phyloP scores from a whole-genome alignment of 2,888 invertebrate genomes.

The Caenorhabditis sp. region DNA sequence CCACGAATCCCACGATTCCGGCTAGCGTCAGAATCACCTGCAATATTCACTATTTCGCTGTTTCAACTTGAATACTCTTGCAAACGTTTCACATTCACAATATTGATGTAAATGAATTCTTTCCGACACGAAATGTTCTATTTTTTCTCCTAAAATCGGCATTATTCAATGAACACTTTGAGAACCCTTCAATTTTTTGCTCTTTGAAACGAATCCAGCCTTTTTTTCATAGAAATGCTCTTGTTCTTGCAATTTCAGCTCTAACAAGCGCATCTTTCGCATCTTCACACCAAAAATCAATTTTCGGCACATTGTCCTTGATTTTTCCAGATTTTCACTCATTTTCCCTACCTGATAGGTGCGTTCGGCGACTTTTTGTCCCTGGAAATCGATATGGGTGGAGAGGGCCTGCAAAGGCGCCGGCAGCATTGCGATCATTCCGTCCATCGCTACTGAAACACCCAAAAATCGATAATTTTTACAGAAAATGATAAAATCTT shows the following conservation, averaged over 20 bases:
- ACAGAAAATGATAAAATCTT: neutral
- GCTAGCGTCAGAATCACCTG: slow-evolving; percentile 73
- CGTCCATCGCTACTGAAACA: slow-evolving; percentile 67
- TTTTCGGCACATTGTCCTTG: too few relatives aligned
- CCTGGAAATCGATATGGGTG: slow-evolving; percentile 75
- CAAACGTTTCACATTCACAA: too few relatives aligned
- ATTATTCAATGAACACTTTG: neutral
- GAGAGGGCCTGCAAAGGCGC: slow-evolving; percentile 63
- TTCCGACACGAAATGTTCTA: neutral
- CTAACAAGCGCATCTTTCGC: too few relatives aligned
- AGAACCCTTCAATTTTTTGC: neutral
- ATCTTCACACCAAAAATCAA: too few relatives aligned
- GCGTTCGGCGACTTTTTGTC: slow-evolving; percentile 75
- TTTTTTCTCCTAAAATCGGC: neutral
- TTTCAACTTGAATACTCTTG: too few relatives aligned
- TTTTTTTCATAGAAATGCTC: too few relatives aligned
- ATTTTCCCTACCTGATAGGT: slow-evolving; percentile 72
- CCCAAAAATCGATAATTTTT: neutral
- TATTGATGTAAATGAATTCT: too few relatives aligned
- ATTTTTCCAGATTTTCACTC: too few relatives aligned
- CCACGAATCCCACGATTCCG: slow-evolving; percentile 74
- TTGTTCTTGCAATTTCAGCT: too few relatives aligned
- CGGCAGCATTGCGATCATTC: slow-evolving; percentile 76
- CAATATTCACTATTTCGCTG: slow-evolving; percentile 9
- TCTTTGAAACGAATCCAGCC: too few relatives aligned